phyloP scores from a whole-genome alignment of 2,113 vertebrate genomes.

The Lasiurus borealis region DNA sequence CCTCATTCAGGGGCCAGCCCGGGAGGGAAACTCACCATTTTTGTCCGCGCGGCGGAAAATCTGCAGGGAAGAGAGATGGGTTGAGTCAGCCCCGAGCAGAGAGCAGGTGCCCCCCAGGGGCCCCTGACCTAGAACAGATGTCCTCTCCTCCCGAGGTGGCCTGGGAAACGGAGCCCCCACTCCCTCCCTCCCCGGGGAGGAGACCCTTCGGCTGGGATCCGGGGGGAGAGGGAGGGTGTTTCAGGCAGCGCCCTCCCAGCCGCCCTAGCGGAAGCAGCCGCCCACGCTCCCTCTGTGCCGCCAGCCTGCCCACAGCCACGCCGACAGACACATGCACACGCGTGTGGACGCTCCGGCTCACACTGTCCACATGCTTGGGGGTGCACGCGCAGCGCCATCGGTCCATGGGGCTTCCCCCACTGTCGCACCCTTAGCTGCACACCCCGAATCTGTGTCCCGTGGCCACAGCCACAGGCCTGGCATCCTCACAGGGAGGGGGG shows the following conservation, averaged over 20 bases:
- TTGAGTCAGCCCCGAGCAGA: not conserved
- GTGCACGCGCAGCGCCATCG: not conserved
- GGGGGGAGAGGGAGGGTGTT: not conserved
- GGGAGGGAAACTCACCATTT: conserved; percentile 86
- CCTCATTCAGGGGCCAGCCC: not conserved
- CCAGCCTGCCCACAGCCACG: not conserved
- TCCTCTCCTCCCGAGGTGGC: not conserved
- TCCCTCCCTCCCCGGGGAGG: not conserved
- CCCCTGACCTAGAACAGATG: not conserved
- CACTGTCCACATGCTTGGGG: not conserved
- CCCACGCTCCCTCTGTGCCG: conserved; percentile 17
- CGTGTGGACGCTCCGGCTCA: not conserved
- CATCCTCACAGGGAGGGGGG: not conserved
- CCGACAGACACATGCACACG: not conserved
- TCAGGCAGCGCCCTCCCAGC: not conserved
- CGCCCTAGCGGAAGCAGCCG: not conserved
- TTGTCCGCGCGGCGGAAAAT: conserved; percentile 91
- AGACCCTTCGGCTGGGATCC: not conserved
- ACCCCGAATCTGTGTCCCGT: no score
- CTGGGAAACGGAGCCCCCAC: not conserved
- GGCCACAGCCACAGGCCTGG: not conserved
- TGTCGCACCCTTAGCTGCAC: not conserved
- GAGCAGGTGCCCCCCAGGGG: not conserved
- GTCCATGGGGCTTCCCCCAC: not conserved
- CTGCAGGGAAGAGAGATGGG: conserved; percentile 80